Percentiles rank a stretch among this genome's conserved stretches.
These are phyloP conservation scores for Strigamia maritima DNA, from an alignment of 2,888 invertebrate species.

Conservation along the genomic window DNA sequence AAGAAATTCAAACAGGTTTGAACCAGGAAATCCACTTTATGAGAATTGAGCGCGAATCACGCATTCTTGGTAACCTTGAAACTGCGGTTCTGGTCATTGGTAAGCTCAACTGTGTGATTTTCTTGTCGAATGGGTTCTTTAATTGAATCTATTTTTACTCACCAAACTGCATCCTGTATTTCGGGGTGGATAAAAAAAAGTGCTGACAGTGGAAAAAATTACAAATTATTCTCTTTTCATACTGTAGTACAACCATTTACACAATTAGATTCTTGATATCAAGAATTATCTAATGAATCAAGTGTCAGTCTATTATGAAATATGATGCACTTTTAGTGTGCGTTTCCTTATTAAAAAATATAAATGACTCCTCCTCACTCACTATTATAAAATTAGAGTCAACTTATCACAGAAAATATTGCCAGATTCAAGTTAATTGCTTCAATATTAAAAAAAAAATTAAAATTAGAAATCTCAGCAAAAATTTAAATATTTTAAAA, in stretches of 20 bases:
- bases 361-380: background rate
- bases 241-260: no score
- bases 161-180: no score
- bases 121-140: no score
- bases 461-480: background rate
- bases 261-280: background rate
- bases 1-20: background rate
- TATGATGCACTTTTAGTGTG: background rate
- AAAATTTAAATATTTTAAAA: background rate
- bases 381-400: background rate
- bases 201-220: no score
- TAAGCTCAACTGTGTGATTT: no score
- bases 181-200: no score
- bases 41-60: background rate
- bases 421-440: no score
- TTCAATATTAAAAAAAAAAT: background rate
- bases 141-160: no score
- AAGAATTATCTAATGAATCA: background rate
- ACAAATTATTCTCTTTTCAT: no score
- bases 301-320: background rate
- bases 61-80: background rate
- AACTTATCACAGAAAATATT: background rate
- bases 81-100: background rate
- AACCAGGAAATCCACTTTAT: background rate
- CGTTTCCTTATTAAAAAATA: conserved; percentile 17